phyloP scores from a whole-genome alignment of 1,140 invertebrate genomes.

The Camponotus floridanus region DNA sequence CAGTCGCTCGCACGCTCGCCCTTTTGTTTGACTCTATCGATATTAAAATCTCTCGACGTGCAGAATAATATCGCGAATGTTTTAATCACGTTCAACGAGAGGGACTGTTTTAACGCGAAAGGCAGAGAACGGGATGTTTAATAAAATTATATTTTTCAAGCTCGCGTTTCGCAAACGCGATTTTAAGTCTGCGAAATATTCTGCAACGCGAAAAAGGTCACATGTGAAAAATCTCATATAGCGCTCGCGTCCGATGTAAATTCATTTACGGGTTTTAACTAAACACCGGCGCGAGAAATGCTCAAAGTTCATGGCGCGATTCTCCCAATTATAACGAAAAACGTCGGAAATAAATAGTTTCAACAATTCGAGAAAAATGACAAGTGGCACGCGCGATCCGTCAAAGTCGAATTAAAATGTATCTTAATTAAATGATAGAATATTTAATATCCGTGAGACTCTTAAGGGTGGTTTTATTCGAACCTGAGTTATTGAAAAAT shows the following conservation, averaged over 20 bases:
- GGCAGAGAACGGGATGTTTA: not conserved
- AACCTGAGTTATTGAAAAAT: slow-evolving; percentile 7
- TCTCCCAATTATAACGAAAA: slow-evolving; percentile 17
- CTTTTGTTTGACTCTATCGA: slow-evolving; percentile 14
- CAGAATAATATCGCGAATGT: not conserved
- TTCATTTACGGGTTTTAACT: not conserved
- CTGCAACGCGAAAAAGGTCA: not conserved
- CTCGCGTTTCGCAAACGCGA: not conserved
- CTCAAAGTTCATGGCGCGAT: not conserved
- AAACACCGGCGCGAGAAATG: not conserved
- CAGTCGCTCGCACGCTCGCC: not conserved
- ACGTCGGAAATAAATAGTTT: not conserved
- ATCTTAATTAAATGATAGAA: not conserved
- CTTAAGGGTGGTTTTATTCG: not conserved
- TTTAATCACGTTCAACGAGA: not conserved
- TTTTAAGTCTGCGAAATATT: not conserved
- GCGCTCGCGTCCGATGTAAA: not conserved
- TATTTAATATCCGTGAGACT: not conserved
- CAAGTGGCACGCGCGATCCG: not conserved
- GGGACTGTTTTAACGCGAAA: not conserved
- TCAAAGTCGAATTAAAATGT: not conserved
- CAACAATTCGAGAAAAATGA: not conserved
- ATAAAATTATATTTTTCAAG: slow-evolving; percentile 29
- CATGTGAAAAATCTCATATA: not conserved
- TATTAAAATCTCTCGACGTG: slow-evolving; percentile 20